Evolutionary conservation across 2,888 invertebrate genomes (phyloP).

Genomic region (Pseudoips prasinana): DNA sequence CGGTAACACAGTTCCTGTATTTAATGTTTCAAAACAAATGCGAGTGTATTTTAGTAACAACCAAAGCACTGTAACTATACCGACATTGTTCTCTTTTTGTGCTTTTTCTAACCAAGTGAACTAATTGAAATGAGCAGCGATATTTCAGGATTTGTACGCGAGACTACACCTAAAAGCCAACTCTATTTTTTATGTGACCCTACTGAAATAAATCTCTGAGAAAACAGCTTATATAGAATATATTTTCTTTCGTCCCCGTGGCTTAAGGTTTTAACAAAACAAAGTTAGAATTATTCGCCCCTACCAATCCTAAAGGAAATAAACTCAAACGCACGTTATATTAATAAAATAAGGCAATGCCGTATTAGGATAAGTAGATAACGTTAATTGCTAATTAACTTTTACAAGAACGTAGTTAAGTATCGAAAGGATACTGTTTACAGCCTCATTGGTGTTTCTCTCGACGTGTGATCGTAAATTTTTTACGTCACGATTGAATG

Average conservation of each 20-base stretch:
- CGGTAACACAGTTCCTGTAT: no score
- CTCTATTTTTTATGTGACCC: conserved; percentile 38
- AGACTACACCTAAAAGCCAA: conserved; percentile 32
- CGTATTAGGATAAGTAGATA: conserved; percentile 44
- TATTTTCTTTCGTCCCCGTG: conserved; percentile 29
- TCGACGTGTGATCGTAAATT: conserved; percentile 78
- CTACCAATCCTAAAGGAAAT: conserved; percentile 11
- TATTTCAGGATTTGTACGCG: conserved; percentile 35
- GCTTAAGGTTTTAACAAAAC: conserved; percentile 39
- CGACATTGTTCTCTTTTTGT: no score
- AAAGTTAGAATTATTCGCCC: conserved; percentile 28
- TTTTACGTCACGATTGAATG: conserved; percentile 78
- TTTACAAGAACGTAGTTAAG: conserved; percentile 66
- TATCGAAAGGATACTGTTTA: conserved; percentile 71
- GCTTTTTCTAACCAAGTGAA: conserved; percentile 23
- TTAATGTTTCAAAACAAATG: neutral
- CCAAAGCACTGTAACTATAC: conserved; percentile 3
- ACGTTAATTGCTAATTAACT: conserved; percentile 73
- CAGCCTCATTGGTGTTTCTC: conserved; percentile 78
- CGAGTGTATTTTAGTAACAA: neutral
- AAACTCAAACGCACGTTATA: conserved; percentile 11
- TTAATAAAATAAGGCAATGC: conserved; percentile 35
- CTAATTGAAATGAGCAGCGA: conserved; percentile 37
- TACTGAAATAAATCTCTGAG: conserved; percentile 38
- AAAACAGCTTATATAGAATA: conserved; percentile 38